Evolutionary conservation across 2,888 invertebrate species (phyloP).

Genomic region (Epicampocera succincta): DNA sequence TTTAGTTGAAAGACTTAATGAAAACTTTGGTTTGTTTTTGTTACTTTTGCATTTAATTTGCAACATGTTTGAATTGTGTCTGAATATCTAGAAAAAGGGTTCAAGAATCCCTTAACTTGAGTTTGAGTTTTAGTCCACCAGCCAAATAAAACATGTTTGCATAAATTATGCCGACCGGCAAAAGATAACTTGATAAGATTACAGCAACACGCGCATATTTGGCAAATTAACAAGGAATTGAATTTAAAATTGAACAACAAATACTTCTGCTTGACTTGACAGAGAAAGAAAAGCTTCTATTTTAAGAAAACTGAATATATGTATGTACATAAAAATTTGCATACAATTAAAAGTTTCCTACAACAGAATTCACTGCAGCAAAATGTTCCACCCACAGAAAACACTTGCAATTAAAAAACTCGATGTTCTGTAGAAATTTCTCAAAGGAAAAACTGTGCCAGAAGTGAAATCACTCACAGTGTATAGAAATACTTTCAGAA

Average conservation of each 20-base stretch:
- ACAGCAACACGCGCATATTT: slow-evolving; percentile 30
- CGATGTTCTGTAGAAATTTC: too few species aligned
- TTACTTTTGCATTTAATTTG: slow-evolving; percentile 13
- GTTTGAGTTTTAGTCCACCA: slow-evolving; percentile 21
- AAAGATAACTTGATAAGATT: slow-evolving; percentile 20
- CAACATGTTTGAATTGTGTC: slow-evolving; percentile 27
- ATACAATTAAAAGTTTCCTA: too few species aligned
- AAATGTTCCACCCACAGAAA: too few species aligned
- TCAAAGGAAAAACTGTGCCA: too few species aligned
- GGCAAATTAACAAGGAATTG: slow-evolving; percentile 47
- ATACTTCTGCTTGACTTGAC: neutral
- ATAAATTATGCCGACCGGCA: slow-evolving; percentile 43
- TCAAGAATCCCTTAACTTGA: slow-evolving; percentile 10
- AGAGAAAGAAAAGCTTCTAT: neutral
- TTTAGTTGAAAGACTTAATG: slow-evolving; percentile 35
- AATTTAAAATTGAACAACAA: slow-evolving; percentile 14
- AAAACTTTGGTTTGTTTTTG: slow-evolving; percentile 36
- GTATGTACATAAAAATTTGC: too few species aligned
- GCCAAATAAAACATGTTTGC: slow-evolving; percentile 42
- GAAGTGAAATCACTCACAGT: too few species aligned
- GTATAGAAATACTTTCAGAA: too few species aligned
- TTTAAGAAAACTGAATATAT: too few species aligned
- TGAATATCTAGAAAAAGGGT: slow-evolving; percentile 25
- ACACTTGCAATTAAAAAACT: too few species aligned
- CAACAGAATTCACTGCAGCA: too few species aligned